Base-by-base conservation (phyloP, 2,888 invertebrate species). In the Noctua janthina region DNA sequence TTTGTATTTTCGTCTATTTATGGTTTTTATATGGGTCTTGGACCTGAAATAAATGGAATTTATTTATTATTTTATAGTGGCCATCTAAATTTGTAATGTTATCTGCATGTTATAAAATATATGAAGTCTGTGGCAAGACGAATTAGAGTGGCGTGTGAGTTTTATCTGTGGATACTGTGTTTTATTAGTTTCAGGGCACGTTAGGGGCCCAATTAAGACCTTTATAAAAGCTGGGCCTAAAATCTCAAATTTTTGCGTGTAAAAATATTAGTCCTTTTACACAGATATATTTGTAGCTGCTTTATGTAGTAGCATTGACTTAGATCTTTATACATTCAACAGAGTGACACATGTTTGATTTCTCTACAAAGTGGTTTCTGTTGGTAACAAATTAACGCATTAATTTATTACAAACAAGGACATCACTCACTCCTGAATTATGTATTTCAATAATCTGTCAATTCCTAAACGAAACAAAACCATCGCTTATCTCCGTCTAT, bases 401-500 rank as follows among this genome's bases (percentile, higher is more conserved):
- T 7, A 0, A 11, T 35, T 46, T 23, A 49, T 74, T 17, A 49
- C n/a, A 2, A 69, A n/a, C 49, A 20, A 35, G 2, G 5, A 35
- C 5, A 15, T 23, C 20, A 11, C 29, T 59, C 6, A 20, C n/a
- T 59, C 11, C 15, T 35, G 10, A 35, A 13, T 4, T 23, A 5
- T 35, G 15, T 23, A 54, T 54, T 15, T n/a, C 6, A 56, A 17
- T n/a, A 23, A 20, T 17, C 2, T 51, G 59, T 39, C 17, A 15
- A 43, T n/a, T 35, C 10, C 6, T 29, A 75, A 11, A 46, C 3
- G 17, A 68, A 35, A 49, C 3, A 0, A 15, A 43, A 3, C 1
- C 15, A 64, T 74, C 75, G 77, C 78, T 7, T 11, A 74, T 56
- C 81, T 72, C 7, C 59, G 66, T 39, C 23, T 89, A 84, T 39